Conservation (phyloP, 1,140 invertebrate species). For the Nylanderia fulva region DNA sequence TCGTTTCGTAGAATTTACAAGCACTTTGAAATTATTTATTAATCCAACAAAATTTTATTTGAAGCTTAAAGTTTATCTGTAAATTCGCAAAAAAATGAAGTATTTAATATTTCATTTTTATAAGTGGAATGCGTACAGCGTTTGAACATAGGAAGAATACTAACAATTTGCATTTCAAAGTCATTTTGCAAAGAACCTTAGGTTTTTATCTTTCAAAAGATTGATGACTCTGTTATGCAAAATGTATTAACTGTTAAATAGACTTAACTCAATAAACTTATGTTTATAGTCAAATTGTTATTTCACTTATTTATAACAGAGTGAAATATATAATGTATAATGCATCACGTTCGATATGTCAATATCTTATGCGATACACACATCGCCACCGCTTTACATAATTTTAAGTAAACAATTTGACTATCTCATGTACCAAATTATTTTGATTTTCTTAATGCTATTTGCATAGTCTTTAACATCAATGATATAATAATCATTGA, state of each 20-base stretch:
- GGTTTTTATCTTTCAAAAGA: neutral
- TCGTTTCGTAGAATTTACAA: conserved; percentile 2
- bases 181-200: neutral
- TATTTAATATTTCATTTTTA: conserved; percentile 7
- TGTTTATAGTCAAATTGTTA: conserved; percentile 63
- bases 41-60: conserved; percentile 8
- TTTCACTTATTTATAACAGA: conserved; percentile 20
- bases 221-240: conserved; percentile 4
- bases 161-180: conserved; percentile 16
- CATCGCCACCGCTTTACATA: neutral
- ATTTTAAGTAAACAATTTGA: conserved; percentile 45
- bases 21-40: neutral
- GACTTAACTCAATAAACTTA: conserved; percentile 38
- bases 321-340: neutral
- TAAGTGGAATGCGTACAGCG: neutral
- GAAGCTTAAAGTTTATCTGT: neutral
- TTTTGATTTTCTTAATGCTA: conserved; percentile 53
- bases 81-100: conserved; percentile 11
- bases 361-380: conserved; percentile 2
- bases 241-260: conserved; percentile 1
- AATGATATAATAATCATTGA: conserved; percentile 40
- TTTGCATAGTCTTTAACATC: neutral
- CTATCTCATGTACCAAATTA: neutral
- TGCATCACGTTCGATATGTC: conserved; percentile 7
- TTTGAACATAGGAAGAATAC: conserved; percentile 7